phyloP scores from a whole-genome alignment of 1,140 invertebrate species.

The Aphelinus atriplicis region DNA sequence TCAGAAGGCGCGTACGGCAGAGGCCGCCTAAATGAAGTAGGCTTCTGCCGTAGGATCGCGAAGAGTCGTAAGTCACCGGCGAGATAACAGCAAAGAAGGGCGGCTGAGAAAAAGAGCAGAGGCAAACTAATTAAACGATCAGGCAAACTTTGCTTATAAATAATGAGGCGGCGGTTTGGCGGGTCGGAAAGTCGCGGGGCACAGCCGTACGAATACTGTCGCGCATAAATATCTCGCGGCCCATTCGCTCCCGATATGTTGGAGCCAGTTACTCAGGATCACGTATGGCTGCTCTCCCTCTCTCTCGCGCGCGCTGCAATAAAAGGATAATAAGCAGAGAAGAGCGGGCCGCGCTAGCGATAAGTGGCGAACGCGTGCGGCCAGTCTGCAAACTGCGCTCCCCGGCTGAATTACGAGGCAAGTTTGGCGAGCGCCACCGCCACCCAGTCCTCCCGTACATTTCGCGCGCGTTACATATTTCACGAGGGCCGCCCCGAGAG shows the following conservation, averaged over 20 bases:
- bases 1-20: too few relatives aligned
- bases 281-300: neutral
- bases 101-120: neutral
- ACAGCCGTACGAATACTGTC: neutral
- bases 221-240: conserved; percentile 2
- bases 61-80: too few relatives aligned
- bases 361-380: conserved; percentile 6
- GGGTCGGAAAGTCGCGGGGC: neutral
- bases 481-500: neutral
- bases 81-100: too few relatives aligned
- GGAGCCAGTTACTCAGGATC: conserved; percentile 23
- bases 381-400: neutral
- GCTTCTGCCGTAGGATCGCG: too few relatives aligned
- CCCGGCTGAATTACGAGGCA: conserved; percentile 25
- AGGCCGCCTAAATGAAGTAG: too few relatives aligned
- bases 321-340: conserved; percentile 24
- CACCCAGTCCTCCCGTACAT: too few relatives aligned
- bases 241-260: conserved; percentile 6
- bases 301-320: conserved; percentile 1
- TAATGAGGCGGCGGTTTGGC: neutral
- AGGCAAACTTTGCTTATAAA: conserved; percentile 28
- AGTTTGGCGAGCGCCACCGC: conserved; percentile 13
- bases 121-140: conserved; percentile 1
- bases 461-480: too few relatives aligned
- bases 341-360: neutral